A percentile compares a stretch with the other conserved stretches of the same genome.
Conservation (phyloP, 1,140 invertebrate genomes). For the Drosophila orena region DNA sequence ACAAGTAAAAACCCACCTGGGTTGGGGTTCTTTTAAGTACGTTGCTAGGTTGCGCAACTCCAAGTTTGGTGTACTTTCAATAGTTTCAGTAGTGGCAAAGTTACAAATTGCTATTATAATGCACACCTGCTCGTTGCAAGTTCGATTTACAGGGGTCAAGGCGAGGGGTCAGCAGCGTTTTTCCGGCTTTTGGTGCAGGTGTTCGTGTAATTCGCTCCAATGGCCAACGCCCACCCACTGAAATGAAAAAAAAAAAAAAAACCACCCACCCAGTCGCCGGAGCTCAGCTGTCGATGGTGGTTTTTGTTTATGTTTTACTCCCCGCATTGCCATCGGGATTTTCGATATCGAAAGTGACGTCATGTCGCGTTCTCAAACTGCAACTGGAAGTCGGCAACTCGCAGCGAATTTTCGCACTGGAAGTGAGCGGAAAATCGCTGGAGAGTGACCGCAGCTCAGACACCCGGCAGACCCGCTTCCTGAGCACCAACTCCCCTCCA, state of each 20-base stretch:
- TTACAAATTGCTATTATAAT: constrained; percentile 17
- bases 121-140: constrained; percentile 61
- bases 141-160: constrained; percentile 71
- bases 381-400: constrained; percentile 65
- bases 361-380: constrained; percentile 58
- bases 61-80: constrained; percentile 11
- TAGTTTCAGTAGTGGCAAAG: constrained; percentile 3
- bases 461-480: constrained; percentile 47
- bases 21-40: constrained; percentile 61
- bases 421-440: constrained; percentile 42
- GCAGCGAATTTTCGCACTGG: constrained; percentile 55
- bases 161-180: constrained; percentile 62
- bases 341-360: constrained; percentile 77
- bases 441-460: constrained; percentile 61
- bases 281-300: constrained; percentile 53
- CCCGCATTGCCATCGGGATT: constrained; percentile 21
- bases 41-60: constrained; percentile 64
- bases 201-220: constrained; percentile 58
- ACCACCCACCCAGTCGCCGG: constrained; percentile 9
- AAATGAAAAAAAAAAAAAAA: not conserved
- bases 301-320: constrained; percentile 69
- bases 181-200: constrained; percentile 34
- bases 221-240: constrained; percentile 37
- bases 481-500: not conserved
- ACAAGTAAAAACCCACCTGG: not conserved